phyloP scores from a whole-genome alignment of 2,797 vertebrate species.

The Erithacus rubecula region DNA sequence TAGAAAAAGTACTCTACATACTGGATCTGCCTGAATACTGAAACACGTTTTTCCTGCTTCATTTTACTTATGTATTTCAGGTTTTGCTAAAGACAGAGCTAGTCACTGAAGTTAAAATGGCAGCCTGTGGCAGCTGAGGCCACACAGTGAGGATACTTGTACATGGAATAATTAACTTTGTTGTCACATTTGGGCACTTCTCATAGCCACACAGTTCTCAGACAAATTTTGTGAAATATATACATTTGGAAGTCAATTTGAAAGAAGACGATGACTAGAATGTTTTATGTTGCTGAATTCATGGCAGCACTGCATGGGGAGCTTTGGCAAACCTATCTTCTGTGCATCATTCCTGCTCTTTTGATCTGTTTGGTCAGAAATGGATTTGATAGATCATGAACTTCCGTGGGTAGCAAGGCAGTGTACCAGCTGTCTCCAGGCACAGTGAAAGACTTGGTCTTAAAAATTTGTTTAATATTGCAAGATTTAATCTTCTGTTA shows the following conservation, averaged over 20 bases:
- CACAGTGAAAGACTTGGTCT: not conserved
- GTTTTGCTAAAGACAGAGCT: not conserved
- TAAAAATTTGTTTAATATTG: not conserved
- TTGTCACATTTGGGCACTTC: not conserved
- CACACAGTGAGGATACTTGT: not conserved
- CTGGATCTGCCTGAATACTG: not conserved
- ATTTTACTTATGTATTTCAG: fast-evolving
- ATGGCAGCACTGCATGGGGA: not conserved
- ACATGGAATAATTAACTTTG: not conserved
- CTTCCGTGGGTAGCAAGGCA: not conserved
- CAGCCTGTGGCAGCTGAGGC: not conserved
- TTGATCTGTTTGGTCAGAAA: not conserved
- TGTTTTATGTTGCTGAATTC: not conserved
- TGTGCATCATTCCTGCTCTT: not conserved
- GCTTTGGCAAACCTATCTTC: not conserved
- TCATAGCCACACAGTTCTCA: not conserved
- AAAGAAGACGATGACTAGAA: not conserved
- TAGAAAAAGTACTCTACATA: not conserved
- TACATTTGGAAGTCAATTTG: not conserved
- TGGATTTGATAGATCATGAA: not conserved
- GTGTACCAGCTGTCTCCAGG: not conserved
- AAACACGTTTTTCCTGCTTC: not conserved
- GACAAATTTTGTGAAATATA: not conserved
- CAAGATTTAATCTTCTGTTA: not conserved
- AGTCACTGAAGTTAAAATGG: not conserved